Percentiles rank a stretch among this genome's conserved stretches.
Evolutionary conservation across 2,888 invertebrate genomes (phyloP).

Genomic region (Chirona hameri): DNA sequence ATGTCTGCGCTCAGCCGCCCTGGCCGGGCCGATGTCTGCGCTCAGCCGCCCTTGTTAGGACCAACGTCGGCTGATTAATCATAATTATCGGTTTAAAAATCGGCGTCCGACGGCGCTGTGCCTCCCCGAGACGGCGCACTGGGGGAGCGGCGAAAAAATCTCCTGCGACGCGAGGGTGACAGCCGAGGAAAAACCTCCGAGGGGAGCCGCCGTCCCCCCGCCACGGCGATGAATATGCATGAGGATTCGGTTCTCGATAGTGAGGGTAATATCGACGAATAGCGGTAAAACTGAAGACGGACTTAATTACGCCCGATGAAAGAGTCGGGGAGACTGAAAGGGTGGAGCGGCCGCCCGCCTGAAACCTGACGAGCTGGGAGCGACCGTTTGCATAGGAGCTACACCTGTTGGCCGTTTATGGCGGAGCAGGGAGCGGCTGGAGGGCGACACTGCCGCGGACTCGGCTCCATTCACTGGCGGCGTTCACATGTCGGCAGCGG

Average conservation of each 20-base stretch:
- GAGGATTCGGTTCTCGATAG: not conserved
- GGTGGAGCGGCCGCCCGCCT: not conserved
- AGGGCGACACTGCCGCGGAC: not conserved
- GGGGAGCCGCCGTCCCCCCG: not conserved
- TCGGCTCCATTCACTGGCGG: not conserved
- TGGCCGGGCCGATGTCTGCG: too few species aligned
- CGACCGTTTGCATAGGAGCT: not conserved
- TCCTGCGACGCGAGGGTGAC: not conserved
- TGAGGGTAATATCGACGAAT: not conserved
- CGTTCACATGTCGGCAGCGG: not conserved
- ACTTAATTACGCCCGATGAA: not conserved
- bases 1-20: too few species aligned
- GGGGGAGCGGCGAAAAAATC: constrained; percentile 27
- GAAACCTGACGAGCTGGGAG: constrained; percentile 2
- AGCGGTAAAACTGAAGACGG: constrained; percentile 14
- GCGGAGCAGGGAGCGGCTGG: not conserved
- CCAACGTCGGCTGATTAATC: constrained; percentile 3
- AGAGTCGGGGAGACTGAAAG: not conserved
- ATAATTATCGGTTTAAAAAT: constrained; percentile 30
- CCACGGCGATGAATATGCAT: constrained; percentile 23
- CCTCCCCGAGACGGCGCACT: not conserved
- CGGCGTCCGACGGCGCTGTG: constrained; percentile 8
- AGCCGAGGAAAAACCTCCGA: not conserved
- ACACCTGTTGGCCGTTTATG: not conserved
- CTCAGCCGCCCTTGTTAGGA: not conserved